A percentile compares a stretch with the other conserved stretches of the same genome.
Evolutionary conservation across 2,113 vertebrate species (phyloP).

Genomic region (Atrichornis clamosus): DNA sequence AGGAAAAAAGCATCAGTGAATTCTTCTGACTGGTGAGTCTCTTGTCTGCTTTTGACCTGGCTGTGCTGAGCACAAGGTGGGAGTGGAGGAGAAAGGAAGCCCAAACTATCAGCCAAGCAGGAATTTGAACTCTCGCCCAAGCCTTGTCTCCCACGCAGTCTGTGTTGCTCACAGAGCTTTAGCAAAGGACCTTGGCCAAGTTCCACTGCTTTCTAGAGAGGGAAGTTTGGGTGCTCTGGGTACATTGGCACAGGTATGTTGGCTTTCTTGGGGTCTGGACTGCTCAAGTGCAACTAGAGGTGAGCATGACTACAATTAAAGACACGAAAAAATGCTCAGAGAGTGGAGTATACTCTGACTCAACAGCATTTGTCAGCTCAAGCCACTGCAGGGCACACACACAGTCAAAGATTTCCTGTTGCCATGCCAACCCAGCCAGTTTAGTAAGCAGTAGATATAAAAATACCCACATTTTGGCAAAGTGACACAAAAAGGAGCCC

Average conservation of each 20-base stretch:
- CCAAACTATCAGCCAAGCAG: not conserved
- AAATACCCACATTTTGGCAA: not conserved
- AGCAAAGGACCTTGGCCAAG: not conserved
- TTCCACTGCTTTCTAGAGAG: not conserved
- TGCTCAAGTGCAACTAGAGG: not conserved
- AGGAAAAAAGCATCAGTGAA: not conserved
- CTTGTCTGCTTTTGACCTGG: not conserved
- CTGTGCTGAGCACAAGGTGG: not conserved
- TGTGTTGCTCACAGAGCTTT: not conserved
- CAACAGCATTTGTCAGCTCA: accelerated
- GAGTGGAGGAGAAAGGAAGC: not conserved
- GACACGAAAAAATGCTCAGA: too few relatives aligned
- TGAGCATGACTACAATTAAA: not conserved
- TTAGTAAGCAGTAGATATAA: not conserved
- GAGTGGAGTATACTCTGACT: not conserved
- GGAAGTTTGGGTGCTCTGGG: not conserved
- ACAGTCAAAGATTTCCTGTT: not conserved
- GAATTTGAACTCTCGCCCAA: accelerated
- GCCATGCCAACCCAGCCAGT: not conserved
- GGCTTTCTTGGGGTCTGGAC: not conserved
- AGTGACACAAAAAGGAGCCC: not conserved
- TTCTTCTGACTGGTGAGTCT: not conserved
- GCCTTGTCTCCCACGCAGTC: not conserved
- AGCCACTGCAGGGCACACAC: not conserved
- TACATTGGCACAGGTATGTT: accelerated